A percentile compares a stretch with the other conserved stretches of the same genome.
These are phyloP conservation scores for Aphaenogaster rudis DNA, from an alignment of 1,140 invertebrate species.

Conservation along the genomic window DNA sequence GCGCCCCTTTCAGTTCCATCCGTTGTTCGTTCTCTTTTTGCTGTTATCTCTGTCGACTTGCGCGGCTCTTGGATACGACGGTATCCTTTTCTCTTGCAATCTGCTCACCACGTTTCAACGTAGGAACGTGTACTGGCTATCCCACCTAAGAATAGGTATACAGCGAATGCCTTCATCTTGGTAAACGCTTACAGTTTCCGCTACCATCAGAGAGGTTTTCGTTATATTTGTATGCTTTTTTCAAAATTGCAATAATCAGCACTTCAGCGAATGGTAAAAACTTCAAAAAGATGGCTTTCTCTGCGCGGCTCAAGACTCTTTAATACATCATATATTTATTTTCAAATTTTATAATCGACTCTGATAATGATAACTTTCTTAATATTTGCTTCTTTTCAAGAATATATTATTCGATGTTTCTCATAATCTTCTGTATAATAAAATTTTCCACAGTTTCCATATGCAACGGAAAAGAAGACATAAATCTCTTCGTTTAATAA, in stretches of 20 bases:
- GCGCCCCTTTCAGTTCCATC: constrained; percentile 60
- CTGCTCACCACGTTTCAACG: constrained; percentile 78
- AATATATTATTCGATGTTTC: not conserved
- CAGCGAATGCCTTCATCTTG: constrained; percentile 46
- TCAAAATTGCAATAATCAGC: constrained; percentile 10
- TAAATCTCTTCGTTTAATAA: not conserved
- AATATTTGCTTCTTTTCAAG: not conserved
- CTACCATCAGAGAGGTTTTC: constrained; percentile 8
- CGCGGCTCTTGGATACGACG: constrained; percentile 32
- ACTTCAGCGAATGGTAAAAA: not conserved
- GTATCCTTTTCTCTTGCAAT: constrained; percentile 76
- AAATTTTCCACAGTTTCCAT: not conserved
- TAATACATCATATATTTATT: not conserved
- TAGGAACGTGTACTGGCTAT: constrained; percentile 38
- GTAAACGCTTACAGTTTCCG: constrained; percentile 73
- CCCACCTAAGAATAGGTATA: constrained; percentile 56
- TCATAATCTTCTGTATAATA: not conserved
- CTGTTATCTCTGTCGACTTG: constrained; percentile 65
- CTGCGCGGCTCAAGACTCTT: not conserved
- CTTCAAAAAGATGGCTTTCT: not conserved
- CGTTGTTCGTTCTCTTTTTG: constrained; percentile 50
- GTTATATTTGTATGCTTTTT: constrained; percentile 15
- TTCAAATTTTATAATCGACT: not conserved
- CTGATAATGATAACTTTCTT: not conserved
- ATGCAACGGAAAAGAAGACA: not conserved